phyloP scores from a whole-genome alignment of 2,888 invertebrate genomes.

The Sarcophaga caerulescens region DNA sequence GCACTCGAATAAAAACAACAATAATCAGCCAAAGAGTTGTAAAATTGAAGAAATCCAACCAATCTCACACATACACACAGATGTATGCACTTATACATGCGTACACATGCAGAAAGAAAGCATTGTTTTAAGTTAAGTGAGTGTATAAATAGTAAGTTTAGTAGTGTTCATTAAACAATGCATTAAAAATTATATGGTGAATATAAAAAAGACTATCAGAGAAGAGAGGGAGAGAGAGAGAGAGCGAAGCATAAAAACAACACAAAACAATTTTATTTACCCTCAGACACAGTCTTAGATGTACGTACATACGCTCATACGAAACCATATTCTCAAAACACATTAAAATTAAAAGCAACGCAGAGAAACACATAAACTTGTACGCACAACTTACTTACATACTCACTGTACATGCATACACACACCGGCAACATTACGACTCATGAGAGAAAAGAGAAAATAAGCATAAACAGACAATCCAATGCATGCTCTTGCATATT shows the following conservation, averaged over 20 bases:
- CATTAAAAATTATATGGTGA: slow-evolving; percentile 39
- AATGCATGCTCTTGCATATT: no score
- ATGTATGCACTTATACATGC: neutral
- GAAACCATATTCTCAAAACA: neutral
- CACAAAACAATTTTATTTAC: neutral
- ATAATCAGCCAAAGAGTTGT: no score
- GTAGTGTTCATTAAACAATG: slow-evolving; percentile 51
- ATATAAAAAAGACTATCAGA: neutral
- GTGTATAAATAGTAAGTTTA: slow-evolving; percentile 36
- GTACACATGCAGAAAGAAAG: neutral
- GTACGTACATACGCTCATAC: neutral
- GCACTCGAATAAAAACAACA: no score
- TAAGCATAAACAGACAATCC: slow-evolving; percentile 16
- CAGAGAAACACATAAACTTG: neutral
- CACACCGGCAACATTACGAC: neutral
- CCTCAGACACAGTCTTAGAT: neutral
- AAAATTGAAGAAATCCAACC: no score
- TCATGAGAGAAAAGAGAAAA: neutral
- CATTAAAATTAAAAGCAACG: neutral
- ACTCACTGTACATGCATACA: neutral
- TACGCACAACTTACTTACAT: neutral
- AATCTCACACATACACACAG: neutral
- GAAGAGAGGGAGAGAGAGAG: neutral
- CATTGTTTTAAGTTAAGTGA: slow-evolving; percentile 31
- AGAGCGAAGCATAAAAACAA: neutral